These are phyloP conservation scores for Tiliqua scincoides DNA, from an alignment of 2,113 vertebrate species.

Conservation along the genomic window DNA sequence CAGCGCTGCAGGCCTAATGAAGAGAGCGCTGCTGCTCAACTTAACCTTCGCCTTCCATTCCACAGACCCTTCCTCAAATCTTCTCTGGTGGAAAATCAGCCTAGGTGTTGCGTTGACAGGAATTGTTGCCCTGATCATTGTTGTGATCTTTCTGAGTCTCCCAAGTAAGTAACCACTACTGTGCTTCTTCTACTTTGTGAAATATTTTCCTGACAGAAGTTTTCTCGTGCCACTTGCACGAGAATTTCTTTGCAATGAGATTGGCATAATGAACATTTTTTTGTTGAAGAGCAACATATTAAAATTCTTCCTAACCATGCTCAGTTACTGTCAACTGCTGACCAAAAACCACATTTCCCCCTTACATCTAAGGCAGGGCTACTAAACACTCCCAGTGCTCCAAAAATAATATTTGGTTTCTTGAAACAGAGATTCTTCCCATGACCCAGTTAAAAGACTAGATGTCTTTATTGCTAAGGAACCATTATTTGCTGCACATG, in stretches of 20 bases:
- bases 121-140: neutral
- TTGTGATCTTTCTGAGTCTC: neutral
- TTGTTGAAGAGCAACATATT: too few relatives aligned
- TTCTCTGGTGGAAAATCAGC: neutral
- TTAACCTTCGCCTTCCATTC: too few relatives aligned
- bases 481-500: neutral
- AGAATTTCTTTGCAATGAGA: too few relatives aligned
- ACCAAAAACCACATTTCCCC: neutral
- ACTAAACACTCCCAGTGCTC: too few relatives aligned
- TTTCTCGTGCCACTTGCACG: neutral
- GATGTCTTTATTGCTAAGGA: neutral
- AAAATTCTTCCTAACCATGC: too few relatives aligned
- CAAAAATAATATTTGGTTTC: neutral
- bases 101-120: neutral
- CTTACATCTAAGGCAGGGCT: neutral
- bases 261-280: too few relatives aligned
- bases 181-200: neutral
- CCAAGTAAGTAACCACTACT: constrained; percentile 3
- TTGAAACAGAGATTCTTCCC: neutral
- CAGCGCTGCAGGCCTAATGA: too few relatives aligned
- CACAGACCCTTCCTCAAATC: neutral
- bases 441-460: neutral
- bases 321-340: neutral
- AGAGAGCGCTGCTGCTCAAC: too few relatives aligned
- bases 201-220: neutral